Evolutionary conservation across 2,113 vertebrate species (phyloP).

Genomic region (Daphoenositta chrysoptera): DNA sequence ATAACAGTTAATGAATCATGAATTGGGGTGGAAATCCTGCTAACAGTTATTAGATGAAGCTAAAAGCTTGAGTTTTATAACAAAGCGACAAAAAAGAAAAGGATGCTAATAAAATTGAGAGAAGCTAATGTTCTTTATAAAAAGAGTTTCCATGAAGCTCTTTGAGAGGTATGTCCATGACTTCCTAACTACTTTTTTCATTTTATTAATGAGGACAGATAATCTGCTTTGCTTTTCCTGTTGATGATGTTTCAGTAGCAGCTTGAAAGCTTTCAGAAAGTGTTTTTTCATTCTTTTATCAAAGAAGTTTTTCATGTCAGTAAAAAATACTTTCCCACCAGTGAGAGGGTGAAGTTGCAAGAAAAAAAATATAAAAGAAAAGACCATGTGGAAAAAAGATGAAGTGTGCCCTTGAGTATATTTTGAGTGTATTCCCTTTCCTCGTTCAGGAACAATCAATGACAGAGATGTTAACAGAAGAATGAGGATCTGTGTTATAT

Average conservation of each 20-base stretch:
- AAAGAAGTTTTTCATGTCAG: neutral
- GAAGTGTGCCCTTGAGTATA: neutral
- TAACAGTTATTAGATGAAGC: neutral
- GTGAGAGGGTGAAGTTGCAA: neutral
- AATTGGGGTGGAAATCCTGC: neutral
- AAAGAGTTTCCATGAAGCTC: neutral
- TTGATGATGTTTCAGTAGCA: neutral
- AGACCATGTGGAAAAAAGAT: neutral
- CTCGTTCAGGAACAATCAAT: neutral
- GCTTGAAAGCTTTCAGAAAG: neutral
- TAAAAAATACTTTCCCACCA: neutral
- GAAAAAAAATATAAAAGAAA: neutral
- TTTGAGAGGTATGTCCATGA: neutral
- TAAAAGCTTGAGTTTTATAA: neutral
- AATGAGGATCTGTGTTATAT: neutral
- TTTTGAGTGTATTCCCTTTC: neutral
- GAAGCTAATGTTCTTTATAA: neutral
- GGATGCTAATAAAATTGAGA: neutral
- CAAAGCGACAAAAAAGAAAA: neutral
- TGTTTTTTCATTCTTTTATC: neutral
- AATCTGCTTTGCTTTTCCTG: neutral
- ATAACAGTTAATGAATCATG: neutral
- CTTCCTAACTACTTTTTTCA: neutral
- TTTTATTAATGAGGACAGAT: neutral
- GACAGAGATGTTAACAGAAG: neutral